phyloP scores from a whole-genome alignment of 1,140 invertebrate species.

The Phymastichus coffea region DNA sequence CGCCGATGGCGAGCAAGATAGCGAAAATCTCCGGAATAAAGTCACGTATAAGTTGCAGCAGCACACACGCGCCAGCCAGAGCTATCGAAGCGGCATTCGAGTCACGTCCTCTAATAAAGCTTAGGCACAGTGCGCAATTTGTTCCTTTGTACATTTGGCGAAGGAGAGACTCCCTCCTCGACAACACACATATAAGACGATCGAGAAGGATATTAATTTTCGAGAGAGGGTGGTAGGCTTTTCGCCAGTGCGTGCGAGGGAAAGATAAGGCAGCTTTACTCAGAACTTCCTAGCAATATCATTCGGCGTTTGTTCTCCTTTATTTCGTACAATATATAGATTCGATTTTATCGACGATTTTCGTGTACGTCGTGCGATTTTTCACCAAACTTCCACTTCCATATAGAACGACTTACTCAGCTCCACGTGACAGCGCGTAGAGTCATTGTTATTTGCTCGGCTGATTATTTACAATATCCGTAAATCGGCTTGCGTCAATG shows the following conservation, averaged over 20 bases:
- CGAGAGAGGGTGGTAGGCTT: too few species aligned
- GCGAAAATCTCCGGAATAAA: constrained; percentile 5
- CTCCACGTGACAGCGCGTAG: too few species aligned
- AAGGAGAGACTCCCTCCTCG: not conserved
- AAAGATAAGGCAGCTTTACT: constrained; percentile 50
- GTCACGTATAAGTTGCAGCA: constrained; percentile 20
- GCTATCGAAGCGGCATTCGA: constrained; percentile 17
- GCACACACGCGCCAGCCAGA: not conserved
- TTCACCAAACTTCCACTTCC: too few species aligned
- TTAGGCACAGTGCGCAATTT: constrained; percentile 25
- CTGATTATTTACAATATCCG: too few species aligned
- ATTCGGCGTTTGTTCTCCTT: too few species aligned
- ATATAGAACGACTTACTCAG: too few species aligned
- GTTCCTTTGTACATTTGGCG: constrained; percentile 25
- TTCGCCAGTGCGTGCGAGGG: constrained; percentile 48
- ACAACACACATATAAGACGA: not conserved
- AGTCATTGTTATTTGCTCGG: too few species aligned
- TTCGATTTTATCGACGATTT: too few species aligned
- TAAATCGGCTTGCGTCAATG: too few species aligned
- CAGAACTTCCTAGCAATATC: too few species aligned
- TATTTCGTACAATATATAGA: too few species aligned
- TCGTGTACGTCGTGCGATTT: too few species aligned
- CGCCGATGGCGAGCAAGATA: constrained; percentile 19
- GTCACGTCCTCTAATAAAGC: constrained; percentile 39
- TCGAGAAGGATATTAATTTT: constrained; percentile 50